Conservation (phyloP, 2,888 invertebrate genomes). For the Pinctada fucata region DNA sequence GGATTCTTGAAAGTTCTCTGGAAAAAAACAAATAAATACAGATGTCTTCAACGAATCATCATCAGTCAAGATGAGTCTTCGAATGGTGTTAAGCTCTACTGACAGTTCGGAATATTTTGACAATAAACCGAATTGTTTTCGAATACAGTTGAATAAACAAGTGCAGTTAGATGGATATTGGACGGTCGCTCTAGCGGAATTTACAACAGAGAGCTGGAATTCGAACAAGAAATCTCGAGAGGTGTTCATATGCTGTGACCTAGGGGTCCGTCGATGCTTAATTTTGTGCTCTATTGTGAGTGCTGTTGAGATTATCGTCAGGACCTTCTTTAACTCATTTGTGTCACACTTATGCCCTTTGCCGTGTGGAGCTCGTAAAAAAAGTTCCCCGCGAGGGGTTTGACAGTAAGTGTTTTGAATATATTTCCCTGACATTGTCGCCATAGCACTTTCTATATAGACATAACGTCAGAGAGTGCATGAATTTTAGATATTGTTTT, state of each 20-base stretch:
- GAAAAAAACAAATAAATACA: slow-evolving; percentile 11
- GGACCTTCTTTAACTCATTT: too few species aligned
- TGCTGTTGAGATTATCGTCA: too few species aligned
- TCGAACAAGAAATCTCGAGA: slow-evolving; percentile 6
- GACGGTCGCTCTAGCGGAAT: slow-evolving; percentile 23
- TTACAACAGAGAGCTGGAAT: slow-evolving; percentile 4
- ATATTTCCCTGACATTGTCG: too few species aligned
- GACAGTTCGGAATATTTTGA: slow-evolving; percentile 4
- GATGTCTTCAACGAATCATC: background rate
- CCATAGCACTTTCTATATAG: too few species aligned
- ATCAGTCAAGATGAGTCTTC: slow-evolving; percentile 18
- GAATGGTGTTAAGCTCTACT: slow-evolving; percentile 13
- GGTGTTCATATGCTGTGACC: slow-evolving; percentile 27
- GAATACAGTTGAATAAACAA: slow-evolving; percentile 19
- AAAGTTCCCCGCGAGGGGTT: too few species aligned
- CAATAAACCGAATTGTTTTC: slow-evolving; percentile 26
- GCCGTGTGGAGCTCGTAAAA: too few species aligned
- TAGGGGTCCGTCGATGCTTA: too few species aligned
- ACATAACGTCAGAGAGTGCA: too few species aligned
- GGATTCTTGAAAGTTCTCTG: slow-evolving; percentile 33
- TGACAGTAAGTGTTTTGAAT: too few species aligned
- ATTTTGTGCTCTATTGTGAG: too few species aligned
- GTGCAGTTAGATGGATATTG: slow-evolving; percentile 26
- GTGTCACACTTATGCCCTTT: too few species aligned
- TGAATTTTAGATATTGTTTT: too few species aligned